Percentiles rank a stretch among this genome's conserved stretches.
phyloP scores from a whole-genome alignment of 1,140 invertebrate species.

The Pectinophora gossypiella region DNA sequence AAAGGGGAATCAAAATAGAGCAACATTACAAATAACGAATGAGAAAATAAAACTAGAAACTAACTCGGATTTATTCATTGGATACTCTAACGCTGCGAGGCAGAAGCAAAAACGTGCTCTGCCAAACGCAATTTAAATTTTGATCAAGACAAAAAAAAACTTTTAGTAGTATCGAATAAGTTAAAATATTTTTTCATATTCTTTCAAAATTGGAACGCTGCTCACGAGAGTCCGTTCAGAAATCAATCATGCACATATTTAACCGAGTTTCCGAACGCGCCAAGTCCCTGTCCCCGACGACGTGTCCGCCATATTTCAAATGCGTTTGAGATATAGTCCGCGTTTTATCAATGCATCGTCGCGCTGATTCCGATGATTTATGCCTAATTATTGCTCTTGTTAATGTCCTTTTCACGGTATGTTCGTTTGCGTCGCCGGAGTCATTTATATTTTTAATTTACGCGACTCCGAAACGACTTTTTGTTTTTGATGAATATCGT shows the following conservation, averaged over 20 bases:
- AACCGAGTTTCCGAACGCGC: slow-evolving; percentile 51
- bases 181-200: neutral
- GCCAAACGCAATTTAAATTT: no score
- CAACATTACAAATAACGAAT: neutral
- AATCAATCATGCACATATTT: slow-evolving; percentile 65
- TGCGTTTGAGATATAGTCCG: slow-evolving; percentile 60
- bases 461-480: neutral
- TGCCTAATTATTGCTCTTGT: slow-evolving; percentile 69
- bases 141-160: neutral
- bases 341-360: slow-evolving; percentile 73
- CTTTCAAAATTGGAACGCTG: neutral
- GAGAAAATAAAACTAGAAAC: neutral
- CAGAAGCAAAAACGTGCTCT: no score
- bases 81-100: no score
- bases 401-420: slow-evolving; percentile 65
- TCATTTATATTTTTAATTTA: slow-evolving; percentile 50
- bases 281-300: slow-evolving; percentile 58
- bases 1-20: neutral
- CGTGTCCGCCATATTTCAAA: slow-evolving; percentile 65
- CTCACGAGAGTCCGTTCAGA: slow-evolving; percentile 18
- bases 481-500: neutral
- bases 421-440: slow-evolving; percentile 46
- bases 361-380: slow-evolving; percentile 69
- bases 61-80: no score
- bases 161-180: neutral